Base-by-base conservation (phyloP, 2,797 vertebrate species). In the Buceros bicornis region DNA sequence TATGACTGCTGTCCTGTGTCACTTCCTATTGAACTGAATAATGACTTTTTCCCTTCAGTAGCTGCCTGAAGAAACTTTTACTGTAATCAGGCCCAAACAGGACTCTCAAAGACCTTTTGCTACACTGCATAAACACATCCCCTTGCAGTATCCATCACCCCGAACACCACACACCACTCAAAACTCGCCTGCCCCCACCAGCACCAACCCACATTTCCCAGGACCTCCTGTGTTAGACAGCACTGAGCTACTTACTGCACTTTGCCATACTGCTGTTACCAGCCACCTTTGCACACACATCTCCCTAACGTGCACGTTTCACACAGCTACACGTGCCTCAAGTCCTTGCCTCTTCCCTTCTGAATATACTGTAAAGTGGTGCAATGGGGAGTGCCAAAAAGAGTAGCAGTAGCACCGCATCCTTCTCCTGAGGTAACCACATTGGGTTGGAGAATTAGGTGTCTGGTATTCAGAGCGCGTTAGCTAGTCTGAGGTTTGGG, bases 251-350 rank as follows among this genome's bases (percentile, higher is more conserved):
- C 35, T 70, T 85, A 8, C 7, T 28, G 9, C 31, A 10, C 37
- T 65, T 79, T 26, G 3, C 33, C 19, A 5, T 26, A 9, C 6
- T 0, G 2, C 56, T 57, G 2, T 33, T 43, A 24, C 11, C 35
- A 70, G 47, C 22, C 50, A 2, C 19, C 19, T 25, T 48, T 31
- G 9, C 15, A 14, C 0, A 0, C 19, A 4, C 21, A n/a, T 26
- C 29, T 58, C 20, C 16, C 43, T 62, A 54, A 74, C 1, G 2
- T 8, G 11, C 22, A 33, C 22, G n/a, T 53, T 92, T 65, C 18
- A 11, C 13, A 8, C 22, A 78, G 50, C 31, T 33, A 28, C 10
- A 19, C 35, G 22, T 50, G 4, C 21, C 14, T 35, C 13, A 17
- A 20, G 11, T 65, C 45, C n/a, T 66, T 60, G 3, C 12, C 42